A percentile compares a stretch with the other conserved stretches of the same genome.
Evolutionary conservation across 2,113 vertebrate genomes (phyloP).

Genomic region (Brienomyrus brachyistius): DNA sequence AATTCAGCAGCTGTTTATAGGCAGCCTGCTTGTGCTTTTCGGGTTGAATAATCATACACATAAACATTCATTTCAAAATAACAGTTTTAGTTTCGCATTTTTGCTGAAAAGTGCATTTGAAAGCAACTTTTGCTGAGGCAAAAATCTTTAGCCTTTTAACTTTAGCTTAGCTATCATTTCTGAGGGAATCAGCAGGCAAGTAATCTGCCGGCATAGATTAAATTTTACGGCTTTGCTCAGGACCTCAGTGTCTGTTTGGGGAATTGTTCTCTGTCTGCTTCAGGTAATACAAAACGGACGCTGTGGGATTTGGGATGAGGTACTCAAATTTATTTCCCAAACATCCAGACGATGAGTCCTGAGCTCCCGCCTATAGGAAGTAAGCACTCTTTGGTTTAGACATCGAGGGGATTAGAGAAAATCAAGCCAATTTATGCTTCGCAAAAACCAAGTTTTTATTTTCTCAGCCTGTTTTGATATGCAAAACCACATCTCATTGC

Average conservation of each 20-base stretch:
- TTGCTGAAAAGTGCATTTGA: slow-evolving; percentile 12
- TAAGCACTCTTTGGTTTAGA: slow-evolving; percentile 52
- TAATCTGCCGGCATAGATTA: slow-evolving; percentile 43
- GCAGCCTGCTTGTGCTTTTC: slow-evolving; percentile 9
- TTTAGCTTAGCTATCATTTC: slow-evolving; percentile 31
- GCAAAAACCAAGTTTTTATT: slow-evolving; percentile 42
- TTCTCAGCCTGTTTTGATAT: slow-evolving; percentile 41
- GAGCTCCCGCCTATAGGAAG: slow-evolving; percentile 41
- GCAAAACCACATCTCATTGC: slow-evolving; percentile 41
- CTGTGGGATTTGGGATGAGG: slow-evolving; percentile 47
- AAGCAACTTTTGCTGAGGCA: slow-evolving; percentile 21
- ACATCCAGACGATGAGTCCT: slow-evolving; percentile 57
- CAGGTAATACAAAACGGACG: slow-evolving; percentile 30
- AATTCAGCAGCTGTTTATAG: neutral
- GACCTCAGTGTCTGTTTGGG: slow-evolving; percentile 24
- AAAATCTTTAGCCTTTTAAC: slow-evolving; percentile 22
- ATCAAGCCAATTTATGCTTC: slow-evolving; percentile 53
- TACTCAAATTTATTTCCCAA: slow-evolving; percentile 50
- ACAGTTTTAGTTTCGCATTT: slow-evolving; percentile 25
- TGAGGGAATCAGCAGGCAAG: slow-evolving; percentile 24
- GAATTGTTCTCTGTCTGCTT: slow-evolving; percentile 34
- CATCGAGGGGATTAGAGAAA: slow-evolving; percentile 49
- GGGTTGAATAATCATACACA: slow-evolving; percentile 39
- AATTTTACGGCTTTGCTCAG: slow-evolving; percentile 26
- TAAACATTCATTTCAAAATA: neutral